A percentile compares a stretch with the other conserved stretches of the same genome.
Conservation (phyloP, 2,888 invertebrate species). For the Agrotis segetum region DNA sequence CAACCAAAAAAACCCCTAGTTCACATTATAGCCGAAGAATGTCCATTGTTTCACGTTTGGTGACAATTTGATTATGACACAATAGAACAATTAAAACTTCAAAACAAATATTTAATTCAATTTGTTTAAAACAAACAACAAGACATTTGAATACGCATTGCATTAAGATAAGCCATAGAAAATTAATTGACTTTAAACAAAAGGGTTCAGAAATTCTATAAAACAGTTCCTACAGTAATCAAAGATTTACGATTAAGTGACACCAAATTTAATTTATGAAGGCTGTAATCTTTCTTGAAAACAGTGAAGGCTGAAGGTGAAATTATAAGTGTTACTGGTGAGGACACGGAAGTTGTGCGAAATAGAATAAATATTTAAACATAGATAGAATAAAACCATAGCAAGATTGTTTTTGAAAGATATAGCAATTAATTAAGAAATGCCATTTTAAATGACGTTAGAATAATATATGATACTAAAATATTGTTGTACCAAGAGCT, state of each 20-base stretch:
- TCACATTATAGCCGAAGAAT: conserved; percentile 38
- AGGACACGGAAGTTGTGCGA: conserved; percentile 2
- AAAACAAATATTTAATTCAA: conserved; percentile 46
- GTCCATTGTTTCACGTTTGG: conserved; percentile 53
- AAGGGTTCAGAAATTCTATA: conserved; percentile 33
- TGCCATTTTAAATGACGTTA: not conserved
- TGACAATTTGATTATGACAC: conserved; percentile 44
- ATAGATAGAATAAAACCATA: not conserved
- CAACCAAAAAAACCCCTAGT: conserved; percentile 30
- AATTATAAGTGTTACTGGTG: conserved; percentile 25
- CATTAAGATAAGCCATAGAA: conserved; percentile 47
- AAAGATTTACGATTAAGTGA: conserved; percentile 46
- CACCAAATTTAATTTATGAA: conserved; percentile 47
- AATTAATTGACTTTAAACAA: conserved; percentile 45
- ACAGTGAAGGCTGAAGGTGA: conserved; percentile 20
- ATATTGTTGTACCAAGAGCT: conserved; percentile 15
- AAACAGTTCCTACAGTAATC: conserved; percentile 34
- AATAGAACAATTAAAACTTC: conserved; percentile 50
- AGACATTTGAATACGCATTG: conserved; percentile 49
- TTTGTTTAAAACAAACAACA: conserved; percentile 57
- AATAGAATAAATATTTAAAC: not conserved
- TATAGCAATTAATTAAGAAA: not conserved
- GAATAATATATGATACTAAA: not conserved
- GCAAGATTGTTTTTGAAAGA: conserved; percentile 2
- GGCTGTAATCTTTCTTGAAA: conserved; percentile 36